These are phyloP conservation scores for Apolygus lucorum DNA, from an alignment of 1,140 invertebrate species.

Conservation along the genomic window DNA sequence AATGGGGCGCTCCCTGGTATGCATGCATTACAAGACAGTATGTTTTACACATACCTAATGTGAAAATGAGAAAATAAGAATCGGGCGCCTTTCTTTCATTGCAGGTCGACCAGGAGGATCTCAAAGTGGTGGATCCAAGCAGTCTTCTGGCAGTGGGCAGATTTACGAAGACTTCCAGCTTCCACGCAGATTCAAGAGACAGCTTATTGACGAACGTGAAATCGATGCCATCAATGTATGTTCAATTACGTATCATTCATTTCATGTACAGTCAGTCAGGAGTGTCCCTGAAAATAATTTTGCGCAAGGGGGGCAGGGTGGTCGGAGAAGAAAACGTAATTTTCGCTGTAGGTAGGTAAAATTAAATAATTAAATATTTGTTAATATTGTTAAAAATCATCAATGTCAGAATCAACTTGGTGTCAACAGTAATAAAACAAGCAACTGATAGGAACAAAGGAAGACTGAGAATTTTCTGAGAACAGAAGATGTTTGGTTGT, in stretches of 20 bases:
- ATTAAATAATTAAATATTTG: too few relatives aligned
- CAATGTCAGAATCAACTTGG: too few relatives aligned
- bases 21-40: background rate
- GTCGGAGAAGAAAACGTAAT: too few relatives aligned
- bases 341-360: too few relatives aligned
- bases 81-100: background rate
- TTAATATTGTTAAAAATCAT: too few relatives aligned
- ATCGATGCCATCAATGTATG: constrained; percentile 15
- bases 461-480: too few relatives aligned
- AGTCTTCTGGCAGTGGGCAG: background rate
- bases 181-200: background rate
- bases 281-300: background rate
- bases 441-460: too few relatives aligned
- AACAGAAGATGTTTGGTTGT: too few relatives aligned
- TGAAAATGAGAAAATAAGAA: background rate
- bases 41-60: too few relatives aligned
- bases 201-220: constrained; percentile 3
- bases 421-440: too few relatives aligned
- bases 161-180: constrained; percentile 9
- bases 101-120: background rate
- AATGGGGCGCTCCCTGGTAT: background rate
- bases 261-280: background rate
- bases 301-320: too few relatives aligned
- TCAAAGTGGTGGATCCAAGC: background rate
- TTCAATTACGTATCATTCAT: background rate